Percentiles rank a stretch among this genome's conserved stretches.
Evolutionary conservation across 2,888 invertebrate genomes (phyloP).

Genomic region (Tiliacea citrago): DNA sequence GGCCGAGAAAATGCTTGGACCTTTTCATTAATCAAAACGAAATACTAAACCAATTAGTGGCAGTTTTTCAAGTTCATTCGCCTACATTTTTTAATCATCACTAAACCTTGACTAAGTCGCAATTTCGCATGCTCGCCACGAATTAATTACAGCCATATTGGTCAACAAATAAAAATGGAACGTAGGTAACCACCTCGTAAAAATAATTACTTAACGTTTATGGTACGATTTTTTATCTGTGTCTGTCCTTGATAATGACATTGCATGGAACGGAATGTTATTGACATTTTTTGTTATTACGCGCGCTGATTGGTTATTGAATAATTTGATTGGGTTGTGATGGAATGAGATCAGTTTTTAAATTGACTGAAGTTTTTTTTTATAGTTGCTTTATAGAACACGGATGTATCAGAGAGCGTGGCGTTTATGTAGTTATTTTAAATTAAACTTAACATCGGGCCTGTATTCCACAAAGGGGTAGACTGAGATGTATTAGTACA

Average conservation of each 20-base stretch:
- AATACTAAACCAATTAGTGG: neutral
- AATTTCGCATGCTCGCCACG: slow-evolving; percentile 37
- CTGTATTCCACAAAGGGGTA: neutral
- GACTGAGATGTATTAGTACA: neutral
- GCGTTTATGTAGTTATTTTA: neutral
- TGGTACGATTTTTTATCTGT: slow-evolving; percentile 57
- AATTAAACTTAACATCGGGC: neutral
- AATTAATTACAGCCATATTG: slow-evolving; percentile 43
- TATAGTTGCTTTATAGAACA: slow-evolving; percentile 10
- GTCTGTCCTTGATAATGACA: slow-evolving; percentile 64
- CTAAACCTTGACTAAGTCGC: slow-evolving; percentile 14
- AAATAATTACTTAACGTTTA: slow-evolving; percentile 55
- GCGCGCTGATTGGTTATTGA: slow-evolving; percentile 30
- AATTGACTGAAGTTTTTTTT: slow-evolving; percentile 7
- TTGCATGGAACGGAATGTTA: slow-evolving; percentile 61
- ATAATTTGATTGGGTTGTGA: slow-evolving; percentile 36
- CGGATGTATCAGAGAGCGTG: slow-evolving; percentile 39
- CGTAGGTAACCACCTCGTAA: slow-evolving; percentile 20
- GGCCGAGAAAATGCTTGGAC: neutral
- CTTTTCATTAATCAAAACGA: neutral
- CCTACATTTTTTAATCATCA: neutral
- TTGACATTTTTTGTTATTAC: slow-evolving; percentile 56
- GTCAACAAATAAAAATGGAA: slow-evolving; percentile 31
- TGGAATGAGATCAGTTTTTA: slow-evolving; percentile 29
- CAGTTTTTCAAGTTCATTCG: slow-evolving; percentile 30